Conservation (phyloP, 2,797 vertebrate genomes). For the Taeniopygia guttata region DNA sequence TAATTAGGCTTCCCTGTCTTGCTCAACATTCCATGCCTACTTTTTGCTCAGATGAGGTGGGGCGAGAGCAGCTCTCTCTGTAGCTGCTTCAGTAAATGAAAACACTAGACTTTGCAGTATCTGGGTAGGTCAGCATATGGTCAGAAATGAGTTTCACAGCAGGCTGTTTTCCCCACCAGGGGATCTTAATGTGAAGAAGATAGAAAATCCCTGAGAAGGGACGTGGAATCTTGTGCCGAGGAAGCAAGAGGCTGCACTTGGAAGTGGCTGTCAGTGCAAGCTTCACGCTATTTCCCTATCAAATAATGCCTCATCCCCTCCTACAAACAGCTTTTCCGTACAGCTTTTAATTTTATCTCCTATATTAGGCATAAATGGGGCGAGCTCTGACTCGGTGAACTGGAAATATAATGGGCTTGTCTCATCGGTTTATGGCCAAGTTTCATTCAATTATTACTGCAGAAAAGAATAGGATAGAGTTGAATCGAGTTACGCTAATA, state of each 20-base stretch:
- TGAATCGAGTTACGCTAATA: slow-evolving; percentile 51
- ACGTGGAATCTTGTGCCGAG: neutral
- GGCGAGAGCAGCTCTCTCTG: neutral
- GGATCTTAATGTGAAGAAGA: slow-evolving; percentile 33
- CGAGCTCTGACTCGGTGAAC: slow-evolving; percentile 8
- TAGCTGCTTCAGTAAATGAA: neutral
- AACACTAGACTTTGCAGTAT: slow-evolving; percentile 6
- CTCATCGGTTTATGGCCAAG: slow-evolving; percentile 14
- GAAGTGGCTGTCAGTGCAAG: slow-evolving; percentile 19
- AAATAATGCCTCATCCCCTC: neutral
- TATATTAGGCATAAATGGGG: neutral
- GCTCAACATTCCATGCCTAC: neutral
- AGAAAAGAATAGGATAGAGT: slow-evolving; percentile 45
- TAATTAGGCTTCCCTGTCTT: slow-evolving; percentile 1
- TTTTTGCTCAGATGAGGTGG: neutral
- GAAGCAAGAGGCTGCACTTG: neutral
- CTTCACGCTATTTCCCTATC: neutral
- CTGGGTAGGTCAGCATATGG: slow-evolving; percentile 27
- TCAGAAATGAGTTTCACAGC: slow-evolving; percentile 60
- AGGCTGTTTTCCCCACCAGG: slow-evolving; percentile 14
- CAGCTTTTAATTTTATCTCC: slow-evolving; percentile 46
- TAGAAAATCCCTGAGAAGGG: slow-evolving; percentile 21
- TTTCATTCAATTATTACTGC: slow-evolving; percentile 33
- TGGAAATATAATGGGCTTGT: slow-evolving; percentile 30
- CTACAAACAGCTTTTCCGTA: slow-evolving; percentile 18